Evolutionary conservation across 1,140 invertebrate genomes (phyloP).

Genomic region (Eupristina koningsbergeri): DNA sequence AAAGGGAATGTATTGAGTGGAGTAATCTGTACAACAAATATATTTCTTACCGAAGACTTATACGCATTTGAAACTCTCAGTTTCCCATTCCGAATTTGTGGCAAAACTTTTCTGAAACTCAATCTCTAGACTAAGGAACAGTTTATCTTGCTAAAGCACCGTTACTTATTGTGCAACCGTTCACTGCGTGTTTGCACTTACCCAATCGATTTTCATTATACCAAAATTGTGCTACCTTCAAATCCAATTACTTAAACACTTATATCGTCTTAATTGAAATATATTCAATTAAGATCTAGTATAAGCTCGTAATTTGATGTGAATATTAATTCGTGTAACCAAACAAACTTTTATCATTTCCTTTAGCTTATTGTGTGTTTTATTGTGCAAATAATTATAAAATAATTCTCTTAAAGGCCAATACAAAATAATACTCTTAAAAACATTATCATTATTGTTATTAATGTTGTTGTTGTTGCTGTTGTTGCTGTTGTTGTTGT

Average conservation of each 20-base stretch:
- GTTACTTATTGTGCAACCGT: not conserved
- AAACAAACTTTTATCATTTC: not conserved
- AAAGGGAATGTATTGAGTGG: not conserved
- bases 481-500: too few relatives aligned
- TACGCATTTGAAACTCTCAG: not conserved
- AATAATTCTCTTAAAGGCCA: not conserved
- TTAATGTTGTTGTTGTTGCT: too few relatives aligned
- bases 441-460: too few relatives aligned
- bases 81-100: not conserved
- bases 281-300: slow-evolving; percentile 22
- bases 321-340: not conserved
- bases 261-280: not conserved
- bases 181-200: not conserved
- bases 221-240: not conserved
- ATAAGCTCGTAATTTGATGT: not conserved
- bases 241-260: slow-evolving; percentile 34
- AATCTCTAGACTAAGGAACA: not conserved
- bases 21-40: slow-evolving; percentile 9
- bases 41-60: not conserved
- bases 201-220: slow-evolving; percentile 34
- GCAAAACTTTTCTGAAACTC: not conserved
- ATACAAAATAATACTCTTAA: too few relatives aligned
- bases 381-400: not conserved
- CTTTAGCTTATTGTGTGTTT: not conserved
- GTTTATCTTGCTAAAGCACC: slow-evolving; percentile 5